Percentiles rank a stretch among this genome's conserved stretches.
These are phyloP conservation scores for Gymnopithys bicolor DNA, from an alignment of 2,797 vertebrate genomes.

Conservation along the genomic window DNA sequence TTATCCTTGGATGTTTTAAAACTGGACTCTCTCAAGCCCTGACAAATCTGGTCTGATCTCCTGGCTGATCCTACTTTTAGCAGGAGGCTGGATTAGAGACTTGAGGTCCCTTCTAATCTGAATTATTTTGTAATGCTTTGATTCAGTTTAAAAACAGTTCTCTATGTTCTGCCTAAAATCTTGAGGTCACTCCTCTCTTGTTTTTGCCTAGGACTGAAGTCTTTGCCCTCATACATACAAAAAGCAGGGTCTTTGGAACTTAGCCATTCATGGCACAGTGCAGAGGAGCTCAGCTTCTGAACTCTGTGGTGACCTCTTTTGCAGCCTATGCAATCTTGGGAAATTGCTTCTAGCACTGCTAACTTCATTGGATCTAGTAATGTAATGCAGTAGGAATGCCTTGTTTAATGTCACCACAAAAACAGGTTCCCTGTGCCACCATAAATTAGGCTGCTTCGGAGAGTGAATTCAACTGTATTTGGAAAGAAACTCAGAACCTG, in stretches of 20 bases:
- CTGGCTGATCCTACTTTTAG: not conserved
- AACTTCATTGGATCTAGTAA: not conserved
- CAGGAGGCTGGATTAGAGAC: not conserved
- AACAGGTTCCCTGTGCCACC: not conserved
- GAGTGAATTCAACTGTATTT: not conserved
- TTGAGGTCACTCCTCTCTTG: not conserved
- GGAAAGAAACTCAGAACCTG: not conserved
- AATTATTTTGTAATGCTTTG: not conserved
- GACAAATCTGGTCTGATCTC: not conserved
- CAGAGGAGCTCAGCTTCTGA: not conserved
- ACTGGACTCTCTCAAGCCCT: not conserved
- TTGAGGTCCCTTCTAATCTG: not conserved
- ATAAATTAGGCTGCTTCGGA: not conserved
- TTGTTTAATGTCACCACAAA: not conserved
- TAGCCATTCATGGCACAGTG: not conserved
- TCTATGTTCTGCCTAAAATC: not conserved
- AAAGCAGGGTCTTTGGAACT: not conserved
- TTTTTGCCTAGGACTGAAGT: not conserved
- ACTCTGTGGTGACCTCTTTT: not conserved
- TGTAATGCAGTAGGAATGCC: not conserved
- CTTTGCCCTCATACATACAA: not conserved
- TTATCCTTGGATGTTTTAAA: not conserved
- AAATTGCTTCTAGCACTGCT: not conserved
- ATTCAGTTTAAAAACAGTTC: not conserved
- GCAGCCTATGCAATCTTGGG: not conserved